These are phyloP conservation scores for Tapera naevia DNA, from an alignment of 2,797 vertebrate species.

Conservation along the genomic window DNA sequence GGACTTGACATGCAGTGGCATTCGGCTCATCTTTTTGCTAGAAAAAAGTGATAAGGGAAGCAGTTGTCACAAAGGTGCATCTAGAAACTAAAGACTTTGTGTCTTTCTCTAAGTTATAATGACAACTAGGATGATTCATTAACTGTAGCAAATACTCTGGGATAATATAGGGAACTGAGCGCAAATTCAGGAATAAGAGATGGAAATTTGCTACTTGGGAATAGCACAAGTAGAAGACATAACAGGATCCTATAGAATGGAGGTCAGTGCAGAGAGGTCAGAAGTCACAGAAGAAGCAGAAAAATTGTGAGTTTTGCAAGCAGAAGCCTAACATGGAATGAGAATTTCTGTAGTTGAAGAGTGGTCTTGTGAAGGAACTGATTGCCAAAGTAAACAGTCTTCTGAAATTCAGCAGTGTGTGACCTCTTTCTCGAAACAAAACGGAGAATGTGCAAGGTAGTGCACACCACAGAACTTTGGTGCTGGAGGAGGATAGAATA, in stretches of 20 bases:
- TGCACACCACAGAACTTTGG: rapidly evolving
- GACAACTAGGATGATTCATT: not conserved
- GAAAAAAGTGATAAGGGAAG: not conserved
- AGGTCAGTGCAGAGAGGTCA: not conserved
- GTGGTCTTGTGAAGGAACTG: not conserved
- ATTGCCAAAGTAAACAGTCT: not conserved
- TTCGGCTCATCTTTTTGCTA: not conserved
- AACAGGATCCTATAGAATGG: not conserved
- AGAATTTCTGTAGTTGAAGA: not conserved
- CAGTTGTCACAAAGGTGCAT: not conserved
- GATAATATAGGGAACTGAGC: not conserved
- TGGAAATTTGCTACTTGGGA: not conserved
- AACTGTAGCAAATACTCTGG: not conserved
- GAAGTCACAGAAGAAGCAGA: not conserved
- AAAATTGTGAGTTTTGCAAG: not conserved
- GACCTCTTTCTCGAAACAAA: not conserved
- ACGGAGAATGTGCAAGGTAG: not conserved
- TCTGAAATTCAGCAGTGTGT: not conserved
- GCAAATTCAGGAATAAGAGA: not conserved
- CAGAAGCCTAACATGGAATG: not conserved
- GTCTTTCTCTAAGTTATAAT: not conserved
- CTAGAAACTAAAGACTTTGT: not conserved
- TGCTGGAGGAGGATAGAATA: not conserved
- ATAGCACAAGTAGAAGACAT: not conserved
- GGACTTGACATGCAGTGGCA: not conserved